These are phyloP conservation scores for Drosophila ficusphila DNA, from an alignment of 1,140 invertebrate species.

Conservation along the genomic window DNA sequence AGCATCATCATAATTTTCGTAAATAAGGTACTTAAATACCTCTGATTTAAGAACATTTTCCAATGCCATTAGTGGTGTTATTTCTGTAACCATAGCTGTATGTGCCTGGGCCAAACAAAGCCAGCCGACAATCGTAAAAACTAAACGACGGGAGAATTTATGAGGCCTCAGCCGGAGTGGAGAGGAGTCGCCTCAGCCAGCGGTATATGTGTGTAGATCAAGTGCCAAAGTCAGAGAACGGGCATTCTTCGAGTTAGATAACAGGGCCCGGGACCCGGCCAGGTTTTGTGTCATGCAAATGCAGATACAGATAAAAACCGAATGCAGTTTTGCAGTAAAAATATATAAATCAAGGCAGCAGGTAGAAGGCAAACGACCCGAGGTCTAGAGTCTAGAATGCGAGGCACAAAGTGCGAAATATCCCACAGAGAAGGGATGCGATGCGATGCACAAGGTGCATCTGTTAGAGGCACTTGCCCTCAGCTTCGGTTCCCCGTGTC, in stretches of 20 bases:
- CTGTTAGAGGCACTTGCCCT: conserved; percentile 29
- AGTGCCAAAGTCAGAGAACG: conserved; percentile 67
- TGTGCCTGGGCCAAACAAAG: conserved; percentile 63
- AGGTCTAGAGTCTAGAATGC: conserved; percentile 26
- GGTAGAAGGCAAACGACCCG: conserved; percentile 32
- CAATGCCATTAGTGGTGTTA: not conserved
- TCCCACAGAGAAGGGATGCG: conserved; percentile 73
- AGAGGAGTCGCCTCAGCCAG: conserved; percentile 22
- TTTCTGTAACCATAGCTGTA: not conserved
- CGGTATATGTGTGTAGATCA: conserved; percentile 59
- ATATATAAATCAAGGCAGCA: conserved; percentile 57
- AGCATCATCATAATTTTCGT: too few relatives aligned
- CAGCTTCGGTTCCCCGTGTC: conserved; percentile 1
- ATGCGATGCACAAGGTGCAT: conserved; percentile 35
- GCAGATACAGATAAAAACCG: conserved; percentile 54
- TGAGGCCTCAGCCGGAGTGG: conserved; percentile 48
- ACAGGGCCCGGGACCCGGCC: conserved; percentile 30
- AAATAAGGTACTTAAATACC: too few relatives aligned
- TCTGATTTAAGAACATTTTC: too few relatives aligned
- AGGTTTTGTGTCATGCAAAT: conserved; percentile 65
- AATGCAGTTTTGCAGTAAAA: conserved; percentile 50
- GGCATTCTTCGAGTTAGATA: conserved; percentile 71
- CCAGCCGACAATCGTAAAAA: conserved; percentile 79
- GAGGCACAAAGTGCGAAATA: conserved; percentile 74
- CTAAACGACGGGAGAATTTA: conserved; percentile 77